Evolutionary conservation across 2,888 invertebrate species (phyloP).

Genomic region (Cyclophora albipunctata): DNA sequence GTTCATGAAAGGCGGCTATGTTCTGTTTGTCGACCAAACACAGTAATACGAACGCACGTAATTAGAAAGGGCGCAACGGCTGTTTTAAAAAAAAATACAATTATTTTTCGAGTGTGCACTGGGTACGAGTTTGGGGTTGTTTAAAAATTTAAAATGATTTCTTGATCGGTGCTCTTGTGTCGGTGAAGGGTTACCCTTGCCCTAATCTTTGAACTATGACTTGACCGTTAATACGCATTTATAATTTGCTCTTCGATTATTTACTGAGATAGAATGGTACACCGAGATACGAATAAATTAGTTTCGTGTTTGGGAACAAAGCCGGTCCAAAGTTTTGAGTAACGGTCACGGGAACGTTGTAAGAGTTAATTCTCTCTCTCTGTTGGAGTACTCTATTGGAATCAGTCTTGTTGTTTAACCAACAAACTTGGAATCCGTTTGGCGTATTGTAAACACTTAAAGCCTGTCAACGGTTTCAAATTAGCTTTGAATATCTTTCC

Average conservation of each 20-base stretch:
- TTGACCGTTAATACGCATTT: conserved; percentile 76
- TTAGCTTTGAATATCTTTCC: conserved; percentile 9
- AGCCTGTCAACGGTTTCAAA: conserved; percentile 8
- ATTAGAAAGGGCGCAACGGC: conserved; percentile 34
- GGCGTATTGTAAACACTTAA: conserved; percentile 14
- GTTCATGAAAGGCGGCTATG: conserved; percentile 13
- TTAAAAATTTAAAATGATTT: conserved; percentile 57
- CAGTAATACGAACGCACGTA: conserved; percentile 17
- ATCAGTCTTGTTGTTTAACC: conserved; percentile 47
- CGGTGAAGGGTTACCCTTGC: conserved; percentile 68
- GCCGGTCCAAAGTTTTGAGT: conserved; percentile 64
- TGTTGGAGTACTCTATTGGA: conserved; percentile 46
- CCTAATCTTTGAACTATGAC: conserved; percentile 76
- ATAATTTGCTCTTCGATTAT: conserved; percentile 74
- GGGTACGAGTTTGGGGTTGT: conserved; percentile 34
- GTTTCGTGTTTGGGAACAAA: conserved; percentile 73
- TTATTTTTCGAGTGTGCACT: conserved; percentile 51
- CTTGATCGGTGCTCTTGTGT: conserved; percentile 40
- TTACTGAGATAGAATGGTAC: conserved; percentile 60
- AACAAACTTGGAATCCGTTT: conserved; percentile 37
- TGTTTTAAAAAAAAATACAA: conserved; percentile 51
- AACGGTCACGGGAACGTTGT: conserved; percentile 68
- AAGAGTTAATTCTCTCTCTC: conserved; percentile 54
- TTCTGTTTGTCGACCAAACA: conserved; percentile 12
- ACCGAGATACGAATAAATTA: conserved; percentile 72